phyloP scores from a whole-genome alignment of 2,888 invertebrate species.

The Ctenicera cuprea region DNA sequence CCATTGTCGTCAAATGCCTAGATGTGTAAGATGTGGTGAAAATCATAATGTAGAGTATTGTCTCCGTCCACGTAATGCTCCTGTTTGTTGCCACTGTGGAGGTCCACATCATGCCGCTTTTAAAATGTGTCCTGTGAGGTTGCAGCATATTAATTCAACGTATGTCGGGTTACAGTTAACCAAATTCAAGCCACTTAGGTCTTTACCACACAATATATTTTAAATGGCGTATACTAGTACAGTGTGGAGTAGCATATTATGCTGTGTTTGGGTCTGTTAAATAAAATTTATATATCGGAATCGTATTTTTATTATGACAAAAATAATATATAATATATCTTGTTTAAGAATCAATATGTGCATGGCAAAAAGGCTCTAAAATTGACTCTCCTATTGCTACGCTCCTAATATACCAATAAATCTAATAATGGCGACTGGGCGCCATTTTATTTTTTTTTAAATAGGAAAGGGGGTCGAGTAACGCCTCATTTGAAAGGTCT shows the following conservation, averaged over 20 bases:
- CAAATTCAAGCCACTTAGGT: slow-evolving; percentile 54
- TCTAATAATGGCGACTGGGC: too few species aligned
- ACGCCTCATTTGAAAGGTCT: too few species aligned
- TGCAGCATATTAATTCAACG: slow-evolving; percentile 72
- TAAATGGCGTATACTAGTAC: too few species aligned
- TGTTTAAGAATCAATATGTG: too few species aligned
- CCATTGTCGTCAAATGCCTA: slow-evolving; percentile 64
- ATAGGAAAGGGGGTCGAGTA: too few species aligned
- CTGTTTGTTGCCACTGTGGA: slow-evolving; percentile 74
- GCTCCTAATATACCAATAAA: too few species aligned
- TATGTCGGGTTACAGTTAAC: slow-evolving; percentile 71
- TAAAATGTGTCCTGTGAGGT: slow-evolving; percentile 72
- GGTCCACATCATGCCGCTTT: slow-evolving; percentile 75
- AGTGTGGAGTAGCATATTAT: too few species aligned
- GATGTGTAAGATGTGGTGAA: slow-evolving; percentile 75
- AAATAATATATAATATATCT: too few species aligned
- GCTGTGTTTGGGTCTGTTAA: neutral
- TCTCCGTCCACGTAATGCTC: slow-evolving; percentile 72
- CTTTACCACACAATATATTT: slow-evolving; percentile 24
- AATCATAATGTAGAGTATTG: slow-evolving; percentile 74
- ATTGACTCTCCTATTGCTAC: too few species aligned
- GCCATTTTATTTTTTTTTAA: too few species aligned
- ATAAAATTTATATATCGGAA: neutral
- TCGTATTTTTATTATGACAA: too few species aligned
- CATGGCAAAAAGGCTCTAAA: too few species aligned